Evolutionary conservation across 64 coral and sea anemone species (phyloP).

Genomic region (Dendronephthya gigantea): DNA sequence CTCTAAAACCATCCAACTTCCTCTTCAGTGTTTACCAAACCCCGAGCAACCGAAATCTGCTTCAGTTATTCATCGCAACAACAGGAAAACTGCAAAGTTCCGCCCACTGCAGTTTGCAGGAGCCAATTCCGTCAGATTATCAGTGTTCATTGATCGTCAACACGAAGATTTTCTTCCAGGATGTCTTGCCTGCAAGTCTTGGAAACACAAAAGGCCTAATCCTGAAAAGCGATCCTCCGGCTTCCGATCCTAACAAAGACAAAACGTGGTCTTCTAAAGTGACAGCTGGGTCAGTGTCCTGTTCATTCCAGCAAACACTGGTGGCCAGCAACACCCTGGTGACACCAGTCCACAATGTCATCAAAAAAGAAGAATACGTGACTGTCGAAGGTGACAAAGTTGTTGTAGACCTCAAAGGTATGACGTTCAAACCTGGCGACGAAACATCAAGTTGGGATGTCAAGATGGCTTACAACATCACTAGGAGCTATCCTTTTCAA

Average conservation of each 20-base stretch:
- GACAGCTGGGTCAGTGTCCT: background rate
- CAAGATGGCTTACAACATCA: too few species aligned
- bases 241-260: too few species aligned
- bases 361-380: background rate
- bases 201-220: background rate
- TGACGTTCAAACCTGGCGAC: background rate
- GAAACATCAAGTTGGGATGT: background rate
- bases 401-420: too few species aligned
- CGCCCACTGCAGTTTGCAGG: background rate
- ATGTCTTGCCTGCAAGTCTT: background rate
- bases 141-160: conserved; percentile 1
- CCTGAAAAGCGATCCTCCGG: background rate
- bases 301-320: background rate
- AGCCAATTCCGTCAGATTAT: background rate
- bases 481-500: too few species aligned
- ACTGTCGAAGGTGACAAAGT: too few species aligned
- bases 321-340: background rate
- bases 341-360: background rate
- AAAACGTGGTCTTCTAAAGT: conserved; percentile 11
- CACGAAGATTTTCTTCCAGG: conserved; percentile 9
- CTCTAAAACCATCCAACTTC: background rate
- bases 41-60: background rate
- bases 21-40: background rate
- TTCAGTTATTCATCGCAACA: conserved; percentile 17
- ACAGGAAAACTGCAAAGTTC: background rate